A percentile compares a stretch with the other conserved stretches of the same genome.
Conservation (phyloP, 2,797 vertebrate genomes). For the Scolopax bukidnonensis region DNA sequence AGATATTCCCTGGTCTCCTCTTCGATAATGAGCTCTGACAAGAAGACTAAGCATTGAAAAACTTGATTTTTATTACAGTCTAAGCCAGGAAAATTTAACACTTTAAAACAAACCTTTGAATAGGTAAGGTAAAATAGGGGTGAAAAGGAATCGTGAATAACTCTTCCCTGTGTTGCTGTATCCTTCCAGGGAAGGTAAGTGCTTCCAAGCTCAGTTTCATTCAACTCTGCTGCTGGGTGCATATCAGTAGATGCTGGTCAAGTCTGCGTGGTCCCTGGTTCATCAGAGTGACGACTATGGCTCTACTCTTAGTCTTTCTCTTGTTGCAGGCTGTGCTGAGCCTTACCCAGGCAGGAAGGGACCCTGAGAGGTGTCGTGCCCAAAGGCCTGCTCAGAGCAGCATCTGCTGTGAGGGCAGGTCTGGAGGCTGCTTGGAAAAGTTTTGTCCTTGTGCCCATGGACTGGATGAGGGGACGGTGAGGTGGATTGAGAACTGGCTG, state of each 20-base stretch:
- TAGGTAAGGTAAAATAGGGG: neutral
- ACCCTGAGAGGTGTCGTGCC: accelerated
- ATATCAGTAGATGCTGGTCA: neutral
- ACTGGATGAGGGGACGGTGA: no score
- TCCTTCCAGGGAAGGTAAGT: neutral
- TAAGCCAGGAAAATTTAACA: neutral
- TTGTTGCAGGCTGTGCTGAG: neutral
- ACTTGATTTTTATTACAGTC: neutral
- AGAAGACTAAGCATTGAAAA: neutral
- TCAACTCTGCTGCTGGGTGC: accelerated
- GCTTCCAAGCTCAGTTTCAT: neutral
- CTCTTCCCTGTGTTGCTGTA: accelerated
- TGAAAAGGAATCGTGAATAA: neutral
- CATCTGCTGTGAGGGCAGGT: neutral
- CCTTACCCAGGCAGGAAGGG: accelerated
- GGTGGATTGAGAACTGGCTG: no score
- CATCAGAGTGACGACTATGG: accelerated
- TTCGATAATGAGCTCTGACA: neutral
- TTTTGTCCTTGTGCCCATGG: no score
- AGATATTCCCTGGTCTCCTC: neutral
- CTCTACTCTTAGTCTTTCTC: accelerated
- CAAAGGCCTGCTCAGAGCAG: accelerated
- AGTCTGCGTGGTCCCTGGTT: no score
- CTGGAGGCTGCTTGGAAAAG: neutral
- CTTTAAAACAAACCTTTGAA: neutral